Evolutionary conservation across 2,888 invertebrate genomes (phyloP).

Genomic region (Mystacides longicornis): DNA sequence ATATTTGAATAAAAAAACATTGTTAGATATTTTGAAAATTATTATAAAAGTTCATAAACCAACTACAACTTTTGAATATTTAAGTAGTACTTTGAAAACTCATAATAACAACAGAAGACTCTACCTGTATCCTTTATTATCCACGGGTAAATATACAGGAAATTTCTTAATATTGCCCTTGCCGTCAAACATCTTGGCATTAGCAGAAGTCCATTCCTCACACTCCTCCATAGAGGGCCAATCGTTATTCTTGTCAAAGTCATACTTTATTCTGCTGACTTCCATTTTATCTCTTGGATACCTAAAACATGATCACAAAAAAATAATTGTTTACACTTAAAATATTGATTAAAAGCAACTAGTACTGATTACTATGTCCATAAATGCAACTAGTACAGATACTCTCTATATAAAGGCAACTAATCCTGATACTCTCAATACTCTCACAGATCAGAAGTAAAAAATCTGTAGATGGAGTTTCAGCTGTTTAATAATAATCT

Average conservation of each 20-base stretch:
- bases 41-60: neutral
- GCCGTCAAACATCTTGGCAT: conserved; percentile 32
- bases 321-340: neutral
- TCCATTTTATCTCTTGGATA: conserved; percentile 40
- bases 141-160: conserved; percentile 64
- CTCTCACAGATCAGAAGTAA: too few relatives aligned
- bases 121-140: conserved; percentile 72
- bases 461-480: too few relatives aligned
- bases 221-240: conserved; percentile 51
- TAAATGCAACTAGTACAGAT: too few relatives aligned
- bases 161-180: conserved; percentile 41
- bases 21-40: too few relatives aligned
- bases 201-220: conserved; percentile 35
- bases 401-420: too few relatives aligned
- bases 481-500: too few relatives aligned
- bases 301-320: conserved; percentile 2
- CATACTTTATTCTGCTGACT: conserved; percentile 41
- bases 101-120: conserved; percentile 25
- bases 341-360: too few relatives aligned
- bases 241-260: conserved; percentile 46
- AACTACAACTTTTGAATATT: neutral
- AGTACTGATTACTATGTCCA: too few relatives aligned
- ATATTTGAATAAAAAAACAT: too few relatives aligned
- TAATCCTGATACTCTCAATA: too few relatives aligned
- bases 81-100: neutral